Evolutionary conservation across 2,113 vertebrate species (phyloP).

Genomic region (Oophaga pumilio): DNA sequence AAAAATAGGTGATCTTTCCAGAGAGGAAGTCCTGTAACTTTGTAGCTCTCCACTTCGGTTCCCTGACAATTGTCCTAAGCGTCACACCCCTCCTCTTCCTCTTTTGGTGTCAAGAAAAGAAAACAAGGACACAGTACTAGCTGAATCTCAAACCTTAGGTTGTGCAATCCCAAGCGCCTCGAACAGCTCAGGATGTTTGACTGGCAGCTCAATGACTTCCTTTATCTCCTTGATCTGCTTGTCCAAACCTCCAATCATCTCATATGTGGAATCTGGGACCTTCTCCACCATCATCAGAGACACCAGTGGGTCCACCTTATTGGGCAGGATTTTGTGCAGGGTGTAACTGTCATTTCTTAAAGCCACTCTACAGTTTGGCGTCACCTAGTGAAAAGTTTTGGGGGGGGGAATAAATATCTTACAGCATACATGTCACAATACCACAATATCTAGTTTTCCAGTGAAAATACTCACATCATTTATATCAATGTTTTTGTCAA

Average conservation of each 20-base stretch:
- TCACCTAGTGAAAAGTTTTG: constrained; percentile 76
- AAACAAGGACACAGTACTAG: not conserved
- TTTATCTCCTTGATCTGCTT: constrained; percentile 99
- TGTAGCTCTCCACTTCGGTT: too few relatives aligned
- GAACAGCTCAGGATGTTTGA: constrained; percentile 96
- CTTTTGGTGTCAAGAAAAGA: too few relatives aligned
- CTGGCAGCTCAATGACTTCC: constrained; percentile 95
- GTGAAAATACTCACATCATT: constrained; percentile 85
- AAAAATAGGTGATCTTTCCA: too few relatives aligned
- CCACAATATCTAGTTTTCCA: not conserved
- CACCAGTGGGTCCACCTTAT: constrained; percentile 96
- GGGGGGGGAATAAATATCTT: not conserved
- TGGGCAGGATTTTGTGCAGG: constrained; percentile 96
- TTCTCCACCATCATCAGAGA: constrained; percentile 99
- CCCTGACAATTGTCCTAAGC: too few relatives aligned
- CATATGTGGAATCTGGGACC: constrained; percentile 95
- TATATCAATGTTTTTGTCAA: constrained; percentile 99
- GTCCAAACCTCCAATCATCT: constrained; percentile 98
- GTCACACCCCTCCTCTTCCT: too few relatives aligned
- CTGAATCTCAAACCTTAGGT: constrained; percentile 80
- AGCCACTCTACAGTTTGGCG: constrained; percentile 94
- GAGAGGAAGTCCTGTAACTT: too few relatives aligned
- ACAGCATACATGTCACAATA: not conserved
- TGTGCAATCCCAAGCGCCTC: constrained; percentile 96
- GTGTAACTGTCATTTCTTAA: constrained; percentile 98